These are phyloP conservation scores for Adelphocoris suturalis DNA, from an alignment of 2,888 invertebrate species.

Conservation along the genomic window DNA sequence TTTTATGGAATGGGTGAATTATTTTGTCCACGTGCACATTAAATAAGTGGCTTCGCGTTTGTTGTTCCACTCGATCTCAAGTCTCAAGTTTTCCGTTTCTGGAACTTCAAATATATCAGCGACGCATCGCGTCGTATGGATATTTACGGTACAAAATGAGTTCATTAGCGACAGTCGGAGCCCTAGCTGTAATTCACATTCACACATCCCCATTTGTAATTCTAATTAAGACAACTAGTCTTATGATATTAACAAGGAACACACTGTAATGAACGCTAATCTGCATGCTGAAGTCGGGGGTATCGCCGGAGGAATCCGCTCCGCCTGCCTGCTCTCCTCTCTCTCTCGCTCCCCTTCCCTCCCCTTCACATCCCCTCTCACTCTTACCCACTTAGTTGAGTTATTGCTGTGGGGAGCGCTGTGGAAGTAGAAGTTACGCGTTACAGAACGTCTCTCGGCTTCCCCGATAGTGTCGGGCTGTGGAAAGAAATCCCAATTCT, in stretches of 20 bases:
- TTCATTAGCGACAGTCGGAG: conserved; percentile 28
- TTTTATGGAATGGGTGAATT: too few species aligned
- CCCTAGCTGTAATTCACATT: conserved; percentile 52
- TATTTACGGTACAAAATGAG: conserved; percentile 18
- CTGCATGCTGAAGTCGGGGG: conserved; percentile 19
- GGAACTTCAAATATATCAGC: too few species aligned
- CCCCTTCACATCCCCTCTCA: neutral
- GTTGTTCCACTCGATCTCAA: too few species aligned
- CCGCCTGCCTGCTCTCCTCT: neutral
- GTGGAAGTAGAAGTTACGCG: neutral
- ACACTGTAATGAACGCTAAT: conserved; percentile 42
- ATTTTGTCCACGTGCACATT: too few species aligned
- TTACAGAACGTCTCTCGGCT: conserved; percentile 10
- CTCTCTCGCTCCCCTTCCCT: neutral
- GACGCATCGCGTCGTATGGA: neutral
- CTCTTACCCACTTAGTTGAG: neutral
- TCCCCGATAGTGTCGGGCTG: neutral
- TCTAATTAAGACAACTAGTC: conserved; percentile 60
- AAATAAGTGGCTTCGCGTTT: too few species aligned
- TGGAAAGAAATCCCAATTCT: neutral
- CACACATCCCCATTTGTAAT: conserved; percentile 54
- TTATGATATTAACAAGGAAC: conserved; percentile 57
- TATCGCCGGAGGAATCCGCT: neutral
- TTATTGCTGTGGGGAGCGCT: conserved; percentile 7
- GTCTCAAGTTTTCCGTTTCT: too few species aligned